Conservation (phyloP, 2,113 vertebrate genomes). For the Gadus macrocephalus region DNA sequence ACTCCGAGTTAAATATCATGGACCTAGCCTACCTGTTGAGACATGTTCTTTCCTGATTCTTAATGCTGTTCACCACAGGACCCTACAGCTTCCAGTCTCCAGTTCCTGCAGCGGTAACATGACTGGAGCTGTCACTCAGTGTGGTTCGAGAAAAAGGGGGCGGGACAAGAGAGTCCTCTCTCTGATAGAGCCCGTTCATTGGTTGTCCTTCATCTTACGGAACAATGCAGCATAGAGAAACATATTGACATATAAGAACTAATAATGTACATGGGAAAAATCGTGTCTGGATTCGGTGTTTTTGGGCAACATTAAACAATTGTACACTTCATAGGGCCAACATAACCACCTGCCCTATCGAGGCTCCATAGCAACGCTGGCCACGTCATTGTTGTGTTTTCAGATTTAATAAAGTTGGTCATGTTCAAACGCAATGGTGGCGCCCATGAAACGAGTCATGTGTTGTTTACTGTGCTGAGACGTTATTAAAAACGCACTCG, state of each 20-base stretch:
- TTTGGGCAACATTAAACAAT: too few species aligned
- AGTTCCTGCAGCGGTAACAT: constrained; percentile 7
- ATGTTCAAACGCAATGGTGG: constrained; percentile 64
- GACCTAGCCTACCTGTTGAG: background rate
- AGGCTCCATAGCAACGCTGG: too few species aligned
- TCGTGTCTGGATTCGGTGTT: too few species aligned
- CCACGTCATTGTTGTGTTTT: too few species aligned
- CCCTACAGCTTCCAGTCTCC: background rate
- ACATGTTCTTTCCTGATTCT: background rate
- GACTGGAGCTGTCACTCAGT: background rate
- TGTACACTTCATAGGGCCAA: too few species aligned
- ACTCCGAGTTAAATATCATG: too few species aligned
- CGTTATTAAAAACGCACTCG: background rate
- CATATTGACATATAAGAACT: too few species aligned
- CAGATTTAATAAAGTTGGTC: constrained; percentile 46
- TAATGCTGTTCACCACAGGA: background rate
- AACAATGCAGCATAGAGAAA: background rate
- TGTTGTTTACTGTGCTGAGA: background rate
- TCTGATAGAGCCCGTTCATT: constrained; percentile 38
- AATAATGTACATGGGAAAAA: too few species aligned
- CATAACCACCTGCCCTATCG: background rate
- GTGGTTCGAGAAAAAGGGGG: background rate
- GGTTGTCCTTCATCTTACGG: background rate
- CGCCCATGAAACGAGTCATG: constrained; percentile 11
- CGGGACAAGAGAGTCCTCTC: constrained; percentile 16